Conservation (phyloP, 2,797 vertebrate species). For the Mico argentatus region DNA sequence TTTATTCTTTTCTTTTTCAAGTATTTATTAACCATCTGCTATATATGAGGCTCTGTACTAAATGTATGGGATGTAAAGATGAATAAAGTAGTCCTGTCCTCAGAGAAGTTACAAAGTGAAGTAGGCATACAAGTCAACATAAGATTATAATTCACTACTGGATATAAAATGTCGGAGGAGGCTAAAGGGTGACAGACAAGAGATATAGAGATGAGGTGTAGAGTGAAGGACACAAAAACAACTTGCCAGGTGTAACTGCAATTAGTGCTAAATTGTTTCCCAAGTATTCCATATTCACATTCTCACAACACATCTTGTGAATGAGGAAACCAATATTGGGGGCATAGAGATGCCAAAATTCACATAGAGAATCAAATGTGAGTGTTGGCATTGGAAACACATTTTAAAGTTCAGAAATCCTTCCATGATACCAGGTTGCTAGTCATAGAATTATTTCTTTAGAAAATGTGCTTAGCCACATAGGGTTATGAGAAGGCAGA, state of each 20-base stretch:
- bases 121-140: not conserved
- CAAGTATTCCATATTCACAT: not conserved
- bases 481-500: not conserved
- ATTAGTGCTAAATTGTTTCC: not conserved
- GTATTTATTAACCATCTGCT: not conserved
- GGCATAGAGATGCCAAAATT: not conserved
- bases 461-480: not conserved
- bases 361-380: not conserved
- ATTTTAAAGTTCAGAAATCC: not conserved
- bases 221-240: not conserved
- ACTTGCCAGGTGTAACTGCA: not conserved
- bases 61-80: not conserved
- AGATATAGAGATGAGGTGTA: not conserved
- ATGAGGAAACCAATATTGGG: not conserved
- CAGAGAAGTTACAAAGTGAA: not conserved
- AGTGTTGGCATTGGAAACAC: not conserved
- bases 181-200: not conserved
- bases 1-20: not conserved
- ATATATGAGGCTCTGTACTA: not conserved
- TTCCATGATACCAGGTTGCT: not conserved
- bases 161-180: conserved; percentile 13
- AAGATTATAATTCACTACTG: not conserved
- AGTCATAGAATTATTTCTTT: not conserved
- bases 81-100: not conserved
- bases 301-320: not conserved